A percentile compares a stretch with the other conserved stretches of the same genome.
These are phyloP conservation scores for Clarias gariepinus DNA, from an alignment of 2,113 vertebrate species.

Conservation along the genomic window DNA sequence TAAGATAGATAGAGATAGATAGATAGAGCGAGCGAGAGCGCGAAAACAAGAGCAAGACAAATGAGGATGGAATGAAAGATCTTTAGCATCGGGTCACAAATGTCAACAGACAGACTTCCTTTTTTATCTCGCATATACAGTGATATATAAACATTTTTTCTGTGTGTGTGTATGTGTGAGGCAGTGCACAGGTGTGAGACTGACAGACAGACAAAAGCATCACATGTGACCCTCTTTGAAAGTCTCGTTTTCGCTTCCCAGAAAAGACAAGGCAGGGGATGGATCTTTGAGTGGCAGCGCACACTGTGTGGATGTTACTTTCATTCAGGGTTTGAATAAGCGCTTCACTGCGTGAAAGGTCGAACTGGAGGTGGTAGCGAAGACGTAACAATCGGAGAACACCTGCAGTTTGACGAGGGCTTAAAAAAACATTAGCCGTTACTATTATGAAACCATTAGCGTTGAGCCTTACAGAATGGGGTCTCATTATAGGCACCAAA, in stretches of 20 bases:
- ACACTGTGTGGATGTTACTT: conserved; percentile 37
- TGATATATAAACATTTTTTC: conserved; percentile 4
- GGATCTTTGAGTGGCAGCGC: conserved; percentile 44
- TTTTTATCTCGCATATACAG: conserved; percentile 15
- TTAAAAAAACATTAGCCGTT: not conserved
- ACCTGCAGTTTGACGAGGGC: conserved; percentile 14
- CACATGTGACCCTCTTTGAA: conserved; percentile 48
- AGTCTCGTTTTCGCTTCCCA: conserved; percentile 35
- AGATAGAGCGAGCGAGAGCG: not conserved
- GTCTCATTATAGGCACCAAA: not conserved
- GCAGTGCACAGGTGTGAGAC: conserved; percentile 39
- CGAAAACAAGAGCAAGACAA: conserved; percentile 11
- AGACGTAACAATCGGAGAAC: conserved; percentile 4
- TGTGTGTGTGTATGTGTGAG: conserved; percentile 11
- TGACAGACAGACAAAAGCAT: conserved; percentile 53
- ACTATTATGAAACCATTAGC: not conserved
- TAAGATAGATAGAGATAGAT: not conserved
- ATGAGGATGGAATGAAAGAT: conserved; percentile 10
- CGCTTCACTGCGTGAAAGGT: not conserved
- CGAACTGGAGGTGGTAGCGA: not conserved
- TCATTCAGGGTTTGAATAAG: conserved; percentile 20
- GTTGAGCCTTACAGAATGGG: not conserved
- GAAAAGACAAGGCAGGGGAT: conserved; percentile 55
- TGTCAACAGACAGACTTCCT: conserved; percentile 17
- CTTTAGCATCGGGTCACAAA: not conserved